Conservation (phyloP, 2,113 vertebrate species). For the Oostethus manadensis region DNA sequence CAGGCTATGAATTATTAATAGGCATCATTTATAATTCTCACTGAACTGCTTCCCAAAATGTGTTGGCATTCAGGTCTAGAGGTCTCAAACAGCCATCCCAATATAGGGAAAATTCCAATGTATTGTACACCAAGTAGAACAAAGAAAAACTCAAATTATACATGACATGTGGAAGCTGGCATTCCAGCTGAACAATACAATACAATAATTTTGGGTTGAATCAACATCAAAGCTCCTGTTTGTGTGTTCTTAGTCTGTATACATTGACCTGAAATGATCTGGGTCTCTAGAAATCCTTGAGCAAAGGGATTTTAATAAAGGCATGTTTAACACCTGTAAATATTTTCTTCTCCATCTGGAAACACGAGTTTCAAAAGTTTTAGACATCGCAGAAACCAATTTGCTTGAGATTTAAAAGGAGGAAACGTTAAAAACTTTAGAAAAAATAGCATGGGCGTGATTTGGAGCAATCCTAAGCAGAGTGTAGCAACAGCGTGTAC, state of each 20-base stretch:
- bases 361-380: constrained; percentile 62
- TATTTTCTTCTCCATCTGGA: constrained; percentile 52
- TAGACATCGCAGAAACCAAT: constrained; percentile 38
- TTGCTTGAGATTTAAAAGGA: constrained; percentile 49
- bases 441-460: constrained; percentile 41
- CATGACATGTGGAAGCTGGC: constrained; percentile 53
- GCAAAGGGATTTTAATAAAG: constrained; percentile 55
- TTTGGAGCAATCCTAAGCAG: constrained; percentile 68
- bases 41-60: constrained; percentile 72
- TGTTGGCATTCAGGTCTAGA: constrained; percentile 65
- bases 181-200: constrained; percentile 40
- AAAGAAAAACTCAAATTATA: constrained; percentile 65
- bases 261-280: constrained; percentile 34
- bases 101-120: constrained; percentile 55
- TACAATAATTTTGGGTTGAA: constrained; percentile 30
- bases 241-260: constrained; percentile 12
- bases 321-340: constrained; percentile 52
- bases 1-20: constrained; percentile 69
- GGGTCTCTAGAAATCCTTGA: constrained; percentile 22
- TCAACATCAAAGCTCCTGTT: constrained; percentile 42
- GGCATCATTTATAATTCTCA: constrained; percentile 68
- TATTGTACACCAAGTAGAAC: constrained; percentile 62
- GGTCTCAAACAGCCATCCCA: constrained; percentile 63
- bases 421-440: constrained; percentile 36
- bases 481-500: constrained; percentile 58